phyloP scores from a whole-genome alignment of 2,797 vertebrate species.

The Sciaenops ocellatus region DNA sequence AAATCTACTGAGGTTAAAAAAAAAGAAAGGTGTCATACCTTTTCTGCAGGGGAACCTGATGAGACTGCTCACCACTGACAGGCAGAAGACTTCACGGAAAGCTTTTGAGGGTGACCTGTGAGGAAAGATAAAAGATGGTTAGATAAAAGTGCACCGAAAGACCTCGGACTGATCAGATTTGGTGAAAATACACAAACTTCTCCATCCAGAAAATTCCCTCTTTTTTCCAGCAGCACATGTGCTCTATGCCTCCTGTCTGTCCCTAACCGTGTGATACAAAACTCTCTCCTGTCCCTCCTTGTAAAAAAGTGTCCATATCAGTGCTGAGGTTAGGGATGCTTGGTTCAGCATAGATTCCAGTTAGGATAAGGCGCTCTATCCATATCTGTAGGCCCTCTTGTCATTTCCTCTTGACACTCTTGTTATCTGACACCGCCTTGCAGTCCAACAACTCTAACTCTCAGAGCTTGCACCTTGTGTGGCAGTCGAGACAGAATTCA shows the following conservation, averaged over 20 bases:
- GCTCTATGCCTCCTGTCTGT: background rate
- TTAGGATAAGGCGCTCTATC: conserved; percentile 51
- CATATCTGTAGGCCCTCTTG: conserved; percentile 54
- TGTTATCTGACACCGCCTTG: conserved; percentile 64
- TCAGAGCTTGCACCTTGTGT: conserved; percentile 33
- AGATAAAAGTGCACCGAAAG: background rate
- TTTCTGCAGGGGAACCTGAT: conserved; percentile 9
- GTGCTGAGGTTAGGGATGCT: conserved; percentile 31
- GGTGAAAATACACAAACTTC: background rate
- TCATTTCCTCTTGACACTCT: conserved; percentile 71
- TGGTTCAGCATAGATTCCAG: conserved; percentile 58
- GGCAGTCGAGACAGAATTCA: conserved; percentile 38
- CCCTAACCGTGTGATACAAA: background rate
- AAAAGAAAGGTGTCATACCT: background rate
- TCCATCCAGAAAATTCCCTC: background rate
- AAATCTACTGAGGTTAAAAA: background rate
- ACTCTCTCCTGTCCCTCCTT: background rate
- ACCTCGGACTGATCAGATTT: background rate
- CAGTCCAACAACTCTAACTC: conserved; percentile 59
- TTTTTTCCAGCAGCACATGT: background rate
- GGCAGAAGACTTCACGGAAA: background rate
- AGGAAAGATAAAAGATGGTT: conserved; percentile 1
- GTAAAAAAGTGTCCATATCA: conserved; percentile 34
- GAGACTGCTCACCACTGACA: background rate
- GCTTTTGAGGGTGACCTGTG: conserved; percentile 3